Percentiles rank a stretch among this genome's conserved stretches.
phyloP scores from a whole-genome alignment of 2,888 invertebrate species.

The Caradrina clavipalpis region DNA sequence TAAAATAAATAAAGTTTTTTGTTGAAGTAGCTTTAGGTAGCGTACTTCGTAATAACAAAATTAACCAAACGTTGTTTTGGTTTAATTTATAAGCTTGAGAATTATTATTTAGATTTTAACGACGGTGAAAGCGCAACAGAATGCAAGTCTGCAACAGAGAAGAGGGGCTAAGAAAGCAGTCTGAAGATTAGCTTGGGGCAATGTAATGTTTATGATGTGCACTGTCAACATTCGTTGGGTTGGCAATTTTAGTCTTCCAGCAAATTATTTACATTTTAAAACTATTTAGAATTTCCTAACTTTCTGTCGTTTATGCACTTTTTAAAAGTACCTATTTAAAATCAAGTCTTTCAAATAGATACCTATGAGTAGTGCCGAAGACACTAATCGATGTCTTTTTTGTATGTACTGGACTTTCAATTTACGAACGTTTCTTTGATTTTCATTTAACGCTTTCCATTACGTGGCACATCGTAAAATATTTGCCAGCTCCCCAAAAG shows the following conservation, averaged over 20 bases:
- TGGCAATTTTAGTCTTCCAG: not conserved
- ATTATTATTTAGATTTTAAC: constrained; percentile 23
- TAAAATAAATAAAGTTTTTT: not conserved
- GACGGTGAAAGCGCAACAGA: constrained; percentile 5
- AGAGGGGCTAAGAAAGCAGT: not conserved
- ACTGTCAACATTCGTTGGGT: constrained; percentile 7
- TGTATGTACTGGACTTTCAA: not conserved
- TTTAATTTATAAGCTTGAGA: constrained; percentile 13
- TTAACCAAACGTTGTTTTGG: not conserved
- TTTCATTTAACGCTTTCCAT: constrained; percentile 10
- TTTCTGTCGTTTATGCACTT: too few relatives aligned
- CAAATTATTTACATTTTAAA: not conserved
- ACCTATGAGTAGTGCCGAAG: too few relatives aligned
- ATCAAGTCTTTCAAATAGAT: not conserved
- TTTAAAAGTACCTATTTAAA: not conserved
- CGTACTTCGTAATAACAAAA: not conserved
- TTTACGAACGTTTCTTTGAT: constrained; percentile 12
- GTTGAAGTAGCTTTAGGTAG: not conserved
- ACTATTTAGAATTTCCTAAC: too few relatives aligned
- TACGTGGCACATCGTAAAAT: constrained; percentile 8
- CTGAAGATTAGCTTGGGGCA: not conserved
- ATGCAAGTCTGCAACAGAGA: constrained; percentile 1
- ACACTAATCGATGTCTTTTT: too few relatives aligned
- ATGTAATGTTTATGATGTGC: not conserved
- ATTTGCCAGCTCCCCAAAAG: constrained; percentile 30